Conservation (phyloP, 2,888 invertebrate genomes). For the Linnaemya tessellans region DNA sequence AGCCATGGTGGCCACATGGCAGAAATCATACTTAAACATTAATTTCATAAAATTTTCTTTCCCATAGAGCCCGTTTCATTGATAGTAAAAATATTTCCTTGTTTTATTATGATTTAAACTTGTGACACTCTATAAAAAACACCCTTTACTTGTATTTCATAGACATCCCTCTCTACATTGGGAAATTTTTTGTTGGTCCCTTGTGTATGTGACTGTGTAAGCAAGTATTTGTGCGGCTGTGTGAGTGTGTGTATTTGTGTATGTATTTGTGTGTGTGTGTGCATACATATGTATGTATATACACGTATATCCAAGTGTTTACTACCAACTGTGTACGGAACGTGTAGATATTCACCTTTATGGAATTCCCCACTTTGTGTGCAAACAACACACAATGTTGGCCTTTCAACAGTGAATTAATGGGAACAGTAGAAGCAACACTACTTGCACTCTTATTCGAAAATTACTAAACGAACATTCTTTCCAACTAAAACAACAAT, state of each 20-base stretch:
- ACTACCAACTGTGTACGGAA: slow-evolving; percentile 40
- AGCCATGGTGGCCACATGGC: too few relatives aligned
- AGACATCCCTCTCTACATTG: slow-evolving; percentile 14
- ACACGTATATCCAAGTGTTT: neutral
- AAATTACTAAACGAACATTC: neutral
- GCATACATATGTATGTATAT: neutral
- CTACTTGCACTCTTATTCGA: neutral
- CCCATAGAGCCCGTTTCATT: too few relatives aligned
- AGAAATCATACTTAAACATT: too few relatives aligned
- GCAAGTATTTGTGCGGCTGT: neutral
- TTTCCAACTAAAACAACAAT: neutral
- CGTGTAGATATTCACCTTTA: slow-evolving; percentile 57
- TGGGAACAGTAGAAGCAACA: slow-evolving; percentile 59
- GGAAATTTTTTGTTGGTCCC: neutral
- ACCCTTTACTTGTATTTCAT: slow-evolving; percentile 4
- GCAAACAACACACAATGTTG: slow-evolving; percentile 49
- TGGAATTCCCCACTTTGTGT: slow-evolving; percentile 25
- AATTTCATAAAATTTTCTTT: too few relatives aligned
- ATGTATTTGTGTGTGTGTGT: neutral
- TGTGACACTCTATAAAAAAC: too few relatives aligned
- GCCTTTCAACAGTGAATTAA: slow-evolving; percentile 67
- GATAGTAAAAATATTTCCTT: too few relatives aligned
- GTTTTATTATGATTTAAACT: too few relatives aligned
- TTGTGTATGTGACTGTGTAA: neutral
- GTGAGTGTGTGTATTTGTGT: too few relatives aligned